Conservation (phyloP, 1,140 invertebrate species). For the Drosophila kepulauana region DNA sequence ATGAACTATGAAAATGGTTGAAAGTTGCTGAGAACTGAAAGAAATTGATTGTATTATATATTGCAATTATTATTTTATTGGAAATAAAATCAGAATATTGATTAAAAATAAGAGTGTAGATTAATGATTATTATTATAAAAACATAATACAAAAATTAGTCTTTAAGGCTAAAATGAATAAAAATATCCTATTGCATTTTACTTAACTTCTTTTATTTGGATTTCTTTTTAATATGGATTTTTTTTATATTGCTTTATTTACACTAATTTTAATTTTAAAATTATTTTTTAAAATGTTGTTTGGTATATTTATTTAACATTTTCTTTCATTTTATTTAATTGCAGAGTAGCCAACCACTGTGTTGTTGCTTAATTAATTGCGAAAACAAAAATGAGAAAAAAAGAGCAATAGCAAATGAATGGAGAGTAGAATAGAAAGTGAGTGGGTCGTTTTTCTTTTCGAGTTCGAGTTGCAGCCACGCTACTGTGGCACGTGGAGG, state of each 20-base stretch:
- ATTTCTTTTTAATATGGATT: too few species aligned
- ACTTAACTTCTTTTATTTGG: too few species aligned
- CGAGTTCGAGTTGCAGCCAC: neutral
- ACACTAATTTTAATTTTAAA: too few species aligned
- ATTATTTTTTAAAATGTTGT: neutral
- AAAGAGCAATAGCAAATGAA: slow-evolving; percentile 46
- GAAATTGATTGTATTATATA: too few species aligned
- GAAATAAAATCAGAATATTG: too few species aligned
- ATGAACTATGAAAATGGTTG: slow-evolving; percentile 72
- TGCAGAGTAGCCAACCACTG: slow-evolving; percentile 2
- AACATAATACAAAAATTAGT: too few species aligned
- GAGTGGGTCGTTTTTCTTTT: neutral
- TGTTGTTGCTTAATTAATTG: slow-evolving; percentile 65
- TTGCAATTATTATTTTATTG: too few species aligned
- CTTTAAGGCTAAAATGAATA: too few species aligned
- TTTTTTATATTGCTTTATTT: too few species aligned
- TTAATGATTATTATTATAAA: too few species aligned
- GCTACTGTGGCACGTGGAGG: neutral
- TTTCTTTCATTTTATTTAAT: neutral
- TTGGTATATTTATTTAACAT: neutral
- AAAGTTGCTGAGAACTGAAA: neutral
- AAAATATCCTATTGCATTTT: too few species aligned
- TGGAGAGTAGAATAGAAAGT: neutral
- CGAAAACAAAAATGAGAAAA: slow-evolving; percentile 54
- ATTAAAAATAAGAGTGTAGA: too few species aligned